Evolutionary conservation across 2,888 invertebrate genomes (phyloP).

Genomic region (Lasiommata megera): DNA sequence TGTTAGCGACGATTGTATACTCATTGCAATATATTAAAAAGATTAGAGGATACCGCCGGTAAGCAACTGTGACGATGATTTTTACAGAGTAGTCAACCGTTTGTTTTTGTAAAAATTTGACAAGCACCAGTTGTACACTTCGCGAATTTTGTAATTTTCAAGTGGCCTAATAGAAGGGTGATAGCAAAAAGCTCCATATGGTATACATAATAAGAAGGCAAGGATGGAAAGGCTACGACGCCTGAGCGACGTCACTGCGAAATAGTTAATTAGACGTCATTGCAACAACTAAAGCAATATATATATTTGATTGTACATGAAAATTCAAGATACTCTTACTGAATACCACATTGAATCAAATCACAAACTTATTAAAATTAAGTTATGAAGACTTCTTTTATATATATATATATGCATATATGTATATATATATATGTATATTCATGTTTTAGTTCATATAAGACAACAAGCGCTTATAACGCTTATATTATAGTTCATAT

Average conservation of each 20-base stretch:
- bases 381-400: constrained; percentile 30
- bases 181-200: too few relatives aligned
- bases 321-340: constrained; percentile 62
- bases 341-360: constrained; percentile 63
- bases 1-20: too few relatives aligned
- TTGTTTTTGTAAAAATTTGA: too few relatives aligned
- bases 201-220: too few relatives aligned
- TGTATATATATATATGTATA: constrained; percentile 31
- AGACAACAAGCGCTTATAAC: constrained; percentile 45
- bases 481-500: constrained; percentile 39
- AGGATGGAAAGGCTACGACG: background rate
- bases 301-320: constrained; percentile 60
- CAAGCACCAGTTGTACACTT: too few relatives aligned
- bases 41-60: too few relatives aligned
- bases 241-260: constrained; percentile 34
- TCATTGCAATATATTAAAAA: too few relatives aligned
- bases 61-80: too few relatives aligned
- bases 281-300: constrained; percentile 56
- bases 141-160: too few relatives aligned
- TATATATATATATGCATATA: constrained; percentile 31
- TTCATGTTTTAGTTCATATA: constrained; percentile 32
- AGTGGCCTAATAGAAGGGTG: too few relatives aligned
- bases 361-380: constrained; percentile 52
- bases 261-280: constrained; percentile 50
- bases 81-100: too few relatives aligned